These are phyloP conservation scores for Lepidochrysops patricia DNA, from an alignment of 2,888 invertebrate genomes.

Conservation along the genomic window DNA sequence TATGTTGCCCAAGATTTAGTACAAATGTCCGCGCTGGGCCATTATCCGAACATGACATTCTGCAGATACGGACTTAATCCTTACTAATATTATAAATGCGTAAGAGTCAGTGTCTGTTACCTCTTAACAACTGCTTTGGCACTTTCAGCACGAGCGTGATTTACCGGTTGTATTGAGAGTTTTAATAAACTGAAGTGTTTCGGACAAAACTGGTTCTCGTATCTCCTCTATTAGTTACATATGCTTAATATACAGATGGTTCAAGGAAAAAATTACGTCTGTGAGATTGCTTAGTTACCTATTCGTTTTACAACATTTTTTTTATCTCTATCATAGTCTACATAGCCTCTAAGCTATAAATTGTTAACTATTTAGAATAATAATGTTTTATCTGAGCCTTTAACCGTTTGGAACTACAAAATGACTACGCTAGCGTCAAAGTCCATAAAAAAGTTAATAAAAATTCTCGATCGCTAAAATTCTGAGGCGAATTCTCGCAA, in stretches of 20 bases:
- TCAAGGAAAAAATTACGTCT: too few species aligned
- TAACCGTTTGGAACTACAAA: neutral
- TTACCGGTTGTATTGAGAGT: too few species aligned
- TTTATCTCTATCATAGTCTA: too few species aligned
- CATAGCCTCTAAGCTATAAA: neutral
- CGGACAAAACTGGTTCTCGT: too few species aligned
- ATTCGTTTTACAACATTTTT: too few species aligned
- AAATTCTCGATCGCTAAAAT: neutral
- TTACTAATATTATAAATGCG: neutral
- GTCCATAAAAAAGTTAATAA: neutral
- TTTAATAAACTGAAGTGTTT: too few species aligned
- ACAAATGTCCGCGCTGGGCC: neutral
- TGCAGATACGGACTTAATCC: neutral
- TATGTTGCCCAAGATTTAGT: conserved; percentile 9
- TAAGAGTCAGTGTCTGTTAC: too few species aligned
- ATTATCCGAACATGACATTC: neutral
- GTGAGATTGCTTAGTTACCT: too few species aligned
- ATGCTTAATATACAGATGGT: too few species aligned
- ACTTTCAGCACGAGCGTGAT: too few species aligned
- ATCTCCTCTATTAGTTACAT: too few species aligned
- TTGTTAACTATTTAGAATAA: neutral
- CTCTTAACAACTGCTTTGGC: too few species aligned
- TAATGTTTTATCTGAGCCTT: neutral
- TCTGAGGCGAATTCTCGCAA: neutral
- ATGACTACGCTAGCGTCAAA: neutral